These are phyloP conservation scores for Lasioglossum pauxillum DNA, from an alignment of 2,888 invertebrate genomes.

Conservation along the genomic window DNA sequence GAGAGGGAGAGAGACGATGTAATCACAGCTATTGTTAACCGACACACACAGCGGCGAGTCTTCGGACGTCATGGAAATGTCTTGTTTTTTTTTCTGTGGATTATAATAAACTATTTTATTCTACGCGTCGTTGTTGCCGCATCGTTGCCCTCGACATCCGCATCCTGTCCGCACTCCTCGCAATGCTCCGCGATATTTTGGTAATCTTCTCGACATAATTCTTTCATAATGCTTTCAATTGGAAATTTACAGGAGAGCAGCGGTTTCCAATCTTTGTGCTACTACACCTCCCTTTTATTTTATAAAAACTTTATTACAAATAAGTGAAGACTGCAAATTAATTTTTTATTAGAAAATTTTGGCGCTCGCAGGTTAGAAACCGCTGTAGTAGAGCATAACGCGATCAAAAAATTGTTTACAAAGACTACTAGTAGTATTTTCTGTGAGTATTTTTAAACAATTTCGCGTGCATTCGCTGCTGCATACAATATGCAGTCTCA, in stretches of 20 bases:
- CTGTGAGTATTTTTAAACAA: too few species aligned
- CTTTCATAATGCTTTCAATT: too few species aligned
- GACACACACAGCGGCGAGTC: constrained; percentile 81
- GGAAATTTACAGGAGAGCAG: background rate
- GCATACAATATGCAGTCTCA: background rate
- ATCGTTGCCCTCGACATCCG: background rate
- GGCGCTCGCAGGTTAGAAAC: too few species aligned
- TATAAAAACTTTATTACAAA: too few species aligned
- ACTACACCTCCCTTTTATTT: too few species aligned
- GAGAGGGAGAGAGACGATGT: constrained; percentile 52
- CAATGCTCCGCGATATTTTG: background rate
- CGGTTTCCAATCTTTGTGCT: too few species aligned
- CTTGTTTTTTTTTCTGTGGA: constrained; percentile 83
- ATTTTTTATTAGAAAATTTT: too few species aligned
- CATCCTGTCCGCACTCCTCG: background rate
- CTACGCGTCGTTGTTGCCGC: constrained; percentile 59
- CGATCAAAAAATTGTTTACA: background rate
- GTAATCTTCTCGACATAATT: background rate
- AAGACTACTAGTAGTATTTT: too few species aligned
- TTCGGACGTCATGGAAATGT: constrained; percentile 82
- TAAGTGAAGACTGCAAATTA: too few species aligned
- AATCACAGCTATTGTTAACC: constrained; percentile 81
- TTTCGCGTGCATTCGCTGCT: background rate
- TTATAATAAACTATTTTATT: constrained; percentile 84
- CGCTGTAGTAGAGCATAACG: too few species aligned